Conservation (phyloP, 1,140 invertebrate species). For the Antheraea mylitta region DNA sequence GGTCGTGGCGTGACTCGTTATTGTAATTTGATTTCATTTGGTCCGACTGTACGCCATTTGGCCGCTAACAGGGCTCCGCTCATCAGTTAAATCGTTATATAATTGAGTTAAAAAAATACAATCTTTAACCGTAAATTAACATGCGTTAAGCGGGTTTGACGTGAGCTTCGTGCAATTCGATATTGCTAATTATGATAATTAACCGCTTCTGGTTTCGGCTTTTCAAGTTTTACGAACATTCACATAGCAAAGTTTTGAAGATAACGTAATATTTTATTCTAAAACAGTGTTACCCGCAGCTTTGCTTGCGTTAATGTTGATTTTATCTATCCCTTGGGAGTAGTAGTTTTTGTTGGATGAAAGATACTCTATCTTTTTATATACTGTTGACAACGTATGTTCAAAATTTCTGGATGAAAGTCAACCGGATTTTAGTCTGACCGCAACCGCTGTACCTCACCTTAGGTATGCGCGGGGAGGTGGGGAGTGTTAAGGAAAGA, state of each 20-base stretch:
- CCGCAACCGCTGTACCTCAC: too few relatives aligned
- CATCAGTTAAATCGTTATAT: conserved; percentile 47
- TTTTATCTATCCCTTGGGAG: too few relatives aligned
- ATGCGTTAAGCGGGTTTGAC: conserved; percentile 54
- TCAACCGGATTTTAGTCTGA: too few relatives aligned
- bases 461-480: too few relatives aligned
- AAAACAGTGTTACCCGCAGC: too few relatives aligned
- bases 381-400: too few relatives aligned
- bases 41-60: conserved; percentile 58
- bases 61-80: conserved; percentile 58
- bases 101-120: conserved; percentile 48
- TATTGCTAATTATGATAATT: conserved; percentile 65
- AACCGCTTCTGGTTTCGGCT: conserved; percentile 16
- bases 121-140: conserved; percentile 46
- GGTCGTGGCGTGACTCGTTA: conserved; percentile 66
- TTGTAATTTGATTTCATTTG: conserved; percentile 72
- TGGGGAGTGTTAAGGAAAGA: too few relatives aligned
- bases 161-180: conserved; percentile 68
- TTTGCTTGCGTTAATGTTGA: too few relatives aligned
- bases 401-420: too few relatives aligned
- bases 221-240: conserved; percentile 22
- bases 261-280: conserved; percentile 29
- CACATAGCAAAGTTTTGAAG: conserved; percentile 30
- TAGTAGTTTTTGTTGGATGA: too few relatives aligned
- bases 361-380: too few relatives aligned